Conservation (phyloP, 2,113 vertebrate genomes). For the Calyptommatus sinebrachiatus region DNA sequence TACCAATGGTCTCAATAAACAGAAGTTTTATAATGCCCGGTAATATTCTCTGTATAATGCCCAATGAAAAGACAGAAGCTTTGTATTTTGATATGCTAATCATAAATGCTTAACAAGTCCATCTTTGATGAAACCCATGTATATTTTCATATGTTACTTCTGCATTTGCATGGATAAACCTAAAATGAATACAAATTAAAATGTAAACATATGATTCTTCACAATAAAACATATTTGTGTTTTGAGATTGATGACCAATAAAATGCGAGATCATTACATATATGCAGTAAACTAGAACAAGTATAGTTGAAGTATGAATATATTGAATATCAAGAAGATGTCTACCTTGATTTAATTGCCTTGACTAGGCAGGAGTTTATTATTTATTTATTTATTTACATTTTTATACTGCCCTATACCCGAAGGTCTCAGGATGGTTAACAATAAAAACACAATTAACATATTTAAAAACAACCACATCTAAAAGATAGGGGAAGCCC, state of each 20-base stretch:
- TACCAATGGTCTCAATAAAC: too few relatives aligned
- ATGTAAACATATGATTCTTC: slow-evolving; percentile 32
- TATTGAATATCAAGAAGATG: slow-evolving; percentile 64
- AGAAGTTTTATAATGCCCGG: not conserved
- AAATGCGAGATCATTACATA: slow-evolving; percentile 48
- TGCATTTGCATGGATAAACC: slow-evolving; percentile 41
- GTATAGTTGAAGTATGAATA: slow-evolving; percentile 48
- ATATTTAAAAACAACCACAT: too few relatives aligned
- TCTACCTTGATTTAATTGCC: slow-evolving; percentile 53
- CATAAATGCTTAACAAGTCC: not conserved
- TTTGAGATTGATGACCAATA: slow-evolving; percentile 40
- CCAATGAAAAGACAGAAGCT: not conserved
- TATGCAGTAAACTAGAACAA: slow-evolving; percentile 43
- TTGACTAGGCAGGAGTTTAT: too few relatives aligned
- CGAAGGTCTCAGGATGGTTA: too few relatives aligned
- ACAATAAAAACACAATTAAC: too few relatives aligned
- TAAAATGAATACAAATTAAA: slow-evolving; percentile 38
- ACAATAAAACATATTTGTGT: slow-evolving; percentile 46
- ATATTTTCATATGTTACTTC: slow-evolving; percentile 20
- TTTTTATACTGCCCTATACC: too few relatives aligned
- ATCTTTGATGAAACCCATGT: not conserved
- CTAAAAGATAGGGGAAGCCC: too few relatives aligned
- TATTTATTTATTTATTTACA: too few relatives aligned
- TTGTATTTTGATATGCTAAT: not conserved
- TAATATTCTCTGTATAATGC: not conserved